phyloP scores from a whole-genome alignment of 2,888 invertebrate genomes.

The Prosopocoilus inquinatus region DNA sequence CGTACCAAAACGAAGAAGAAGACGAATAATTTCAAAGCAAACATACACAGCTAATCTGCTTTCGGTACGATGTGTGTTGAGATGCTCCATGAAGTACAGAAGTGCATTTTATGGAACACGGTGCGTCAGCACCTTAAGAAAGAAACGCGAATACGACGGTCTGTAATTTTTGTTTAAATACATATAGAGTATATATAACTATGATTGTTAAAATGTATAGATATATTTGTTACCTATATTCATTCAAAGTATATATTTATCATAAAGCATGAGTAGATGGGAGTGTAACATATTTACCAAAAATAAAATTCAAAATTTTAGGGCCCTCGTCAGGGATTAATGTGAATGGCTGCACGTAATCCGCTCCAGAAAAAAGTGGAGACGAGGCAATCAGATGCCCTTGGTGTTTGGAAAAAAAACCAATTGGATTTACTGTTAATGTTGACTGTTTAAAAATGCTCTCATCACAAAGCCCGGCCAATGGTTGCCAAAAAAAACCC shows the following conservation, averaged over 20 bases:
- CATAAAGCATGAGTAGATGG: conserved; percentile 29
- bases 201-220: conserved; percentile 10
- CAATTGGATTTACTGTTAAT: too few species aligned
- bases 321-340: conserved; percentile 55
- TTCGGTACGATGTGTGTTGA: too few species aligned
- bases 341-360: conserved; percentile 66
- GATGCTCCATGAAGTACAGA: too few species aligned
- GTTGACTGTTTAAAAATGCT: conserved; percentile 5
- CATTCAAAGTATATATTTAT: not conserved
- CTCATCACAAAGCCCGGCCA: conserved; percentile 36
- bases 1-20: conserved; percentile 91
- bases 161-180: too few species aligned
- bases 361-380: conserved; percentile 43
- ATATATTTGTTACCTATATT: conserved; percentile 8
- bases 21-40: conserved; percentile 58
- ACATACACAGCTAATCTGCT: too few species aligned
- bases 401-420: conserved; percentile 6
- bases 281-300: conserved; percentile 33
- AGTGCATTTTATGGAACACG: too few species aligned
- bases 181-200: not conserved
- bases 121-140: too few species aligned
- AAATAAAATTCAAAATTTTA: conserved; percentile 32
- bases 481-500: conserved; percentile 41
- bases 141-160: too few species aligned
- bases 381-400: conserved; percentile 51